A percentile compares a stretch with the other conserved stretches of the same genome.
Conservation (phyloP, 1,140 invertebrate genomes). For the Theocolax elegans region DNA sequence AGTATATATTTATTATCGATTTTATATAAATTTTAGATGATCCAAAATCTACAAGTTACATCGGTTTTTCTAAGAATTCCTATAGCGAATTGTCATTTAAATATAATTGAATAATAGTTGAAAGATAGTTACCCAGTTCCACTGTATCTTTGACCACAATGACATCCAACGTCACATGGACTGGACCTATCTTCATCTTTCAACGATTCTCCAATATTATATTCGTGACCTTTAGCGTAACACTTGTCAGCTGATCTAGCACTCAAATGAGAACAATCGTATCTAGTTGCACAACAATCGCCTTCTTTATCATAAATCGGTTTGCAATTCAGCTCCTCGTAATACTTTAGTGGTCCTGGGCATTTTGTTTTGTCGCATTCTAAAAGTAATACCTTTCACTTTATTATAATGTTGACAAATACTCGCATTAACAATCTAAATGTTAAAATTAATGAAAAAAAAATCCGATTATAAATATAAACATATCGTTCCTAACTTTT, state of each 20-base stretch:
- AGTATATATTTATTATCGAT: too few relatives aligned
- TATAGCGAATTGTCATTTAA: too few relatives aligned
- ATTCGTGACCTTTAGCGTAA: conserved; percentile 45
- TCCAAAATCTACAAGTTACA: too few relatives aligned
- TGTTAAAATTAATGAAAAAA: too few relatives aligned
- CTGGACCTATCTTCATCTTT: conserved; percentile 40
- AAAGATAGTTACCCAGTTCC: too few relatives aligned
- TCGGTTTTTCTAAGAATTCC: too few relatives aligned
- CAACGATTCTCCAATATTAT: conserved; percentile 42
- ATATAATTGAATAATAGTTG: too few relatives aligned
- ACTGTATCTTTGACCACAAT: conserved; percentile 7
- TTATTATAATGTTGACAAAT: too few relatives aligned
- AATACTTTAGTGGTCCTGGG: conserved; percentile 43
- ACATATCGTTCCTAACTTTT: neutral
- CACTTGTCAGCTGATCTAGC: conserved; percentile 41
- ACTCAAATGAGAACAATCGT: conserved; percentile 43
- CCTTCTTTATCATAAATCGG: conserved; percentile 43
- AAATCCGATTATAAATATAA: neutral
- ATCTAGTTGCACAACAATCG: conserved; percentile 48
- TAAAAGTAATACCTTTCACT: neutral
- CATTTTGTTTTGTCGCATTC: conserved; percentile 45
- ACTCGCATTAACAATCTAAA: too few relatives aligned
- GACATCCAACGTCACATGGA: conserved; percentile 44
- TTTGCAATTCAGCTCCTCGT: conserved; percentile 40
- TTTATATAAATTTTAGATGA: too few relatives aligned